Evolutionary conservation across 2,113 vertebrate species (phyloP).

Genomic region (Crotalus viridis): DNA sequence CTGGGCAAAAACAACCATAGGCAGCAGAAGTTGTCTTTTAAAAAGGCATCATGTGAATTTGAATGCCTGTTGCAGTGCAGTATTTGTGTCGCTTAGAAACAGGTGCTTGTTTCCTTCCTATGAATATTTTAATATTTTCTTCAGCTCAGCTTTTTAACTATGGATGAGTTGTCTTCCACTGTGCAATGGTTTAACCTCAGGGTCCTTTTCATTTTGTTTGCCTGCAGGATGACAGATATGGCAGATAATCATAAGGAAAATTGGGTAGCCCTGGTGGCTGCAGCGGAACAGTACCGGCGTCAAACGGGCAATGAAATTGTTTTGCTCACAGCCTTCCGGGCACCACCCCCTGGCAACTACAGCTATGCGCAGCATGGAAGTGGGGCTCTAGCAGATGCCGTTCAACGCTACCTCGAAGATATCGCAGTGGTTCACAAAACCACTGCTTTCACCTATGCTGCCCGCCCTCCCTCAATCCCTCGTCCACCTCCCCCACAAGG

Average conservation of each 20-base stretch:
- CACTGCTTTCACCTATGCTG: constrained; percentile 68
- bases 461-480: constrained; percentile 63
- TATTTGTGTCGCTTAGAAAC: neutral
- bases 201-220: neutral
- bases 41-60: neutral
- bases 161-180: neutral
- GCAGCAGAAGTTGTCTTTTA: neutral
- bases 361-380: constrained; percentile 81
- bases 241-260: constrained; percentile 85
- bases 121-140: neutral
- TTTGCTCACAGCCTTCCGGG: constrained; percentile 81
- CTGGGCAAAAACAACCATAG: neutral
- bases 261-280: constrained; percentile 83
- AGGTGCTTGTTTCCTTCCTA: neutral
- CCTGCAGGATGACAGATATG: constrained; percentile 70
- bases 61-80: neutral
- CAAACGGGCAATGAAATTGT: constrained; percentile 86
- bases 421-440: constrained; percentile 86
- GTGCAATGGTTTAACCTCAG: neutral
- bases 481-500: constrained; percentile 49
- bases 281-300: constrained; percentile 82
- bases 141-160: neutral
- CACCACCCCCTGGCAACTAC: constrained; percentile 71
- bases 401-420: constrained; percentile 84
- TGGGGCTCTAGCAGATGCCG: constrained; percentile 80